phyloP scores from a whole-genome alignment of 2,888 invertebrate genomes.

The Hymenopus coronatus region DNA sequence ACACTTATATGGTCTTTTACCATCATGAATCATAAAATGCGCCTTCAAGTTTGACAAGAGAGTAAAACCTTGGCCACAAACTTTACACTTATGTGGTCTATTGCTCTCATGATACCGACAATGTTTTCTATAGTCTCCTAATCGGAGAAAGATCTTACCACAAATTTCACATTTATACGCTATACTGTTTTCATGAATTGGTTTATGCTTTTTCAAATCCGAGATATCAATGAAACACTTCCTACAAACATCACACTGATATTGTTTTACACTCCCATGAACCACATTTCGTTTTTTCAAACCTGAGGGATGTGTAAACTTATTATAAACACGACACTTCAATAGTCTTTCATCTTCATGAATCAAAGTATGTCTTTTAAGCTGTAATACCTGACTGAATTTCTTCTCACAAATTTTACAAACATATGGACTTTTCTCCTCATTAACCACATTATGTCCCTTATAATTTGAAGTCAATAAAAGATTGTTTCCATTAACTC shows the following conservation, averaged over 20 bases:
- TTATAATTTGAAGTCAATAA: too few relatives aligned
- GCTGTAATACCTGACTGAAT: too few relatives aligned
- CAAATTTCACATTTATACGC: neutral
- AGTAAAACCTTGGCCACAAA: neutral
- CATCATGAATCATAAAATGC: neutral
- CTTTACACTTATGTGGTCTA: neutral
- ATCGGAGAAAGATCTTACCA: neutral
- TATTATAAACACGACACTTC: too few relatives aligned
- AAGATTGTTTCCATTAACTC: too few relatives aligned
- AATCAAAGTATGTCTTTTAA: too few relatives aligned
- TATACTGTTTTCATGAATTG: neutral
- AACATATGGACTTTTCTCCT: too few relatives aligned
- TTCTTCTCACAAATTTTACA: too few relatives aligned
- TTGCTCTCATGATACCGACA: neutral
- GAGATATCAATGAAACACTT: neutral
- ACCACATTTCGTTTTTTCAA: neutral
- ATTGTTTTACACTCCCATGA: neutral
- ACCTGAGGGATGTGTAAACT: neutral
- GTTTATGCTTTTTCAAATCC: neutral
- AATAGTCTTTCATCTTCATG: too few relatives aligned
- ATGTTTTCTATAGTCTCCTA: neutral
- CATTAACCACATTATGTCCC: too few relatives aligned
- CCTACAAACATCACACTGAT: neutral
- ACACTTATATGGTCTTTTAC: neutral
- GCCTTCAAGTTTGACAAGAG: neutral